Base-by-base conservation (phyloP, 2,888 invertebrate genomes). In the Linnaemya tessellans region DNA sequence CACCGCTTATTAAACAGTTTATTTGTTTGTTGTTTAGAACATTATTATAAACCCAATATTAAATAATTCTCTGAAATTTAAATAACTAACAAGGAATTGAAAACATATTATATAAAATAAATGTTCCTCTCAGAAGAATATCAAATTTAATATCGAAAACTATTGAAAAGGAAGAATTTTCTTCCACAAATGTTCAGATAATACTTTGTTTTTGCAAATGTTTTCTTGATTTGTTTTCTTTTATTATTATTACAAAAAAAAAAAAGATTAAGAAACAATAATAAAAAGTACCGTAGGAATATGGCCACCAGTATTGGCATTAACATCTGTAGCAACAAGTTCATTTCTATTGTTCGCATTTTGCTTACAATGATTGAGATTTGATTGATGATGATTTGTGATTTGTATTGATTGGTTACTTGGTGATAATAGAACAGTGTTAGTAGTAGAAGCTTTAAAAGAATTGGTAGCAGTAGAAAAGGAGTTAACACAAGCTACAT, bases 201-300 rank as follows among this genome's bases (percentile, higher is more conserved):
- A 30, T n/a, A 30, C 11, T 25, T 25, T 30, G 9, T 4, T n/a
- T 70, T 54, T 58, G n/a, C 15, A 65, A 80, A 68, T 74, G 84
- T 81, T 86, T 86, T 84, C 77, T 65, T 30, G 51, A 79, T 73
- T 75, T 79, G 81, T 22, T 62, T 35, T 25, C 30, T 35, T 77
- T 51, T 64, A 38, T 4, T 10, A 30, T n/a, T 54, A n/a, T n/a
- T n/a, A n/a, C 38, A 58, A 51, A 73, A 58, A 65, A 11, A 74
- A 58, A 38, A 38, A 54, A 78, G 68, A 74, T 64, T 60, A 22
- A 80, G 49, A 54, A 80, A 85, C 60, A 77, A 85, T 74, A n/a
- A 41, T 54, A 60, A 64, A 25, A 81, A 94, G 93, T 94, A 94
- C 94, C 94, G 94, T 94, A 51, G 82, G 56, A 73, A 41, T 68